phyloP scores from a whole-genome alignment of 2,888 invertebrate genomes.

The Choreutis nemorana region DNA sequence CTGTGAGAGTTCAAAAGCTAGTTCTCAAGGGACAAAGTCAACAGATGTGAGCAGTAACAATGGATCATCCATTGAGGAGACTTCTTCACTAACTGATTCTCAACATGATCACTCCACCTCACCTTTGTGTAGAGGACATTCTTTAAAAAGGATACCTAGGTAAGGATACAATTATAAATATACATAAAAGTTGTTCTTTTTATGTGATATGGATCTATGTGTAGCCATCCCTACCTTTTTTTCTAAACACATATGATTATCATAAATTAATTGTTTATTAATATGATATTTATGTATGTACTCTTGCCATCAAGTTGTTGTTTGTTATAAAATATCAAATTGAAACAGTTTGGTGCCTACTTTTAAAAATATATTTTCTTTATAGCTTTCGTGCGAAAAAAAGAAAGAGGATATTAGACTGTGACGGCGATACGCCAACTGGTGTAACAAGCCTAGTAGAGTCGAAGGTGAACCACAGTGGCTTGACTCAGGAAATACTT shows the following conservation, averaged over 20 bases:
- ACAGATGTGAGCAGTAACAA: conserved; percentile 57
- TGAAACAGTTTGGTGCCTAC: not conserved
- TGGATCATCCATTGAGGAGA: conserved; percentile 48
- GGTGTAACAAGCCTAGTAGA: conserved; percentile 45
- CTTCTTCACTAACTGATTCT: conserved; percentile 45
- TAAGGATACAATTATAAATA: conserved; percentile 13
- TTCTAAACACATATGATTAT: no score
- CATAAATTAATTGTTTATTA: not conserved
- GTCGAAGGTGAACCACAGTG: conserved; percentile 63
- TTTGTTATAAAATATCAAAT: conserved; percentile 1
- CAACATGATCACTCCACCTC: conserved; percentile 65
- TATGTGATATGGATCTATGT: not conserved
- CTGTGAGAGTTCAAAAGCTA: conserved; percentile 54
- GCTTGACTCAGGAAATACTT: conserved; percentile 76
- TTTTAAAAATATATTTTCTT: conserved; percentile 1
- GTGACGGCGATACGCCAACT: conserved; percentile 51
- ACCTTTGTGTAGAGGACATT: conserved; percentile 61
- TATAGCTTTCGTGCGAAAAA: conserved; percentile 64
- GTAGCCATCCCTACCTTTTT: no score
- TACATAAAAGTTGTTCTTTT: not conserved
- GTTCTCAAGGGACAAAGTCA: conserved; percentile 41
- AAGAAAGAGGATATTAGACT: conserved; percentile 65
- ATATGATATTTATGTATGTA: not conserved
- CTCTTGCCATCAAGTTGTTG: not conserved
- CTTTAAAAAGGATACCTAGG: conserved; percentile 58